Conservation (phyloP, 1,140 invertebrate species). For the Catajapyx aquilonaris region DNA sequence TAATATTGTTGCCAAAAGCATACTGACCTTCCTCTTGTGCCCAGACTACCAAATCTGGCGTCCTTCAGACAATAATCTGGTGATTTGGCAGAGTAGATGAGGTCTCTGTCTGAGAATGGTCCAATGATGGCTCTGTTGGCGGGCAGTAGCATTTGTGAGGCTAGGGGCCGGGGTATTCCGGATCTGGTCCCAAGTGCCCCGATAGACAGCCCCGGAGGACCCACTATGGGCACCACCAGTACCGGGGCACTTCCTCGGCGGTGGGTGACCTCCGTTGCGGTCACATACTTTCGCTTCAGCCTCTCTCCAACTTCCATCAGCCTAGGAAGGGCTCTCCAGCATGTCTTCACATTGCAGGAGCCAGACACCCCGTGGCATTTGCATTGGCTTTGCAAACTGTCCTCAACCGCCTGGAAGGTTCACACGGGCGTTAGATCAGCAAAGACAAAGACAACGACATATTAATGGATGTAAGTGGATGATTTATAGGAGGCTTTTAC, state of each 20-base stretch:
- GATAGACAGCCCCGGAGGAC: too few relatives aligned
- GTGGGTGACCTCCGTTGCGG: conserved; percentile 13
- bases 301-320: conserved; percentile 20
- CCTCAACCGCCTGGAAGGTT: conserved; percentile 24
- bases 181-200: too few relatives aligned
- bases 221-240: neutral
- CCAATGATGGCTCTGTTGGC: conserved; percentile 8
- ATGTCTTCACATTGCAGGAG: conserved; percentile 39
- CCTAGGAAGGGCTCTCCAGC: conserved; percentile 32
- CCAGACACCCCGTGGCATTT: conserved; percentile 47
- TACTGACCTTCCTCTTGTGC: conserved; percentile 40
- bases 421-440: conserved; percentile 1
- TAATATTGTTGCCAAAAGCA: too few relatives aligned
- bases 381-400: conserved; percentile 32
- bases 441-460: too few relatives aligned
- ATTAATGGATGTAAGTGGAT: too few relatives aligned
- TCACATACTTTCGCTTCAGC: conserved; percentile 15
- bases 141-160: conserved; percentile 8
- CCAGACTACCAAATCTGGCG: conserved; percentile 31
- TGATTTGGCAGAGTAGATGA: conserved; percentile 27
- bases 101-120: conserved; percentile 19
- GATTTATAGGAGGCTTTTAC: too few relatives aligned
- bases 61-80: conserved; percentile 30
- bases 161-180: too few relatives aligned
- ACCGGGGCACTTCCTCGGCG: conserved; percentile 7